Conservation (phyloP, 2,888 invertebrate species). For the Melanotus villosus region DNA sequence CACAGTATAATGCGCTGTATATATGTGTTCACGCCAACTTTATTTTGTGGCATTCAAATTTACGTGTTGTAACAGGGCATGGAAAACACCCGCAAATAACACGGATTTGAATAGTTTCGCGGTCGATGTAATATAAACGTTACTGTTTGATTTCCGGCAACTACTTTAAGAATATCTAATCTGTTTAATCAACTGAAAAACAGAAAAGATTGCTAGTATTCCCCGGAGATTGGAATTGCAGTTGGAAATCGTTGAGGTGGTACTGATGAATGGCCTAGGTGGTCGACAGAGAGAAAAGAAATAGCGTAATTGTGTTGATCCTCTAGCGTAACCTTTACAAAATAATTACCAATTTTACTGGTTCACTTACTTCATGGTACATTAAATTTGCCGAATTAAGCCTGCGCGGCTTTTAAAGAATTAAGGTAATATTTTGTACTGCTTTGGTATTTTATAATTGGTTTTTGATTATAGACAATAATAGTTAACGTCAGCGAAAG, state of each 20-base stretch:
- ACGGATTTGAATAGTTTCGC: background rate
- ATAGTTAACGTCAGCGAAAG: background rate
- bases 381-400: background rate
- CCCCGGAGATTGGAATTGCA: conserved; percentile 19
- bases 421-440: conserved; percentile 1
- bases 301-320: conserved; percentile 28
- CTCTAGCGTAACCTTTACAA: conserved; percentile 15
- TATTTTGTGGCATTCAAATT: conserved; percentile 26
- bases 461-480: conserved; percentile 16
- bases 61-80: conserved; percentile 2
- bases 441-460: conserved; percentile 2
- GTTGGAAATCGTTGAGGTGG: conserved; percentile 22
- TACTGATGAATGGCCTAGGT: conserved; percentile 23
- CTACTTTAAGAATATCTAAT: background rate
- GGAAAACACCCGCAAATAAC: conserved; percentile 1
- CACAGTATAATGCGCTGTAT: conserved; percentile 31
- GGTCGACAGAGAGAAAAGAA: conserved; percentile 24
- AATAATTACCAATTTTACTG: conserved; percentile 33
- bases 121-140: background rate
- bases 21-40: conserved; percentile 26
- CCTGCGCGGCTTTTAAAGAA: background rate
- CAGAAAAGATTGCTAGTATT: conserved; percentile 10
- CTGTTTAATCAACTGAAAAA: conserved; percentile 10
- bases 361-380: conserved; percentile 23
- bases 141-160: background rate